Percentiles rank a stretch among this genome's conserved stretches.
phyloP scores from a whole-genome alignment of 2,888 invertebrate species.

The Coelopa pilipes region DNA sequence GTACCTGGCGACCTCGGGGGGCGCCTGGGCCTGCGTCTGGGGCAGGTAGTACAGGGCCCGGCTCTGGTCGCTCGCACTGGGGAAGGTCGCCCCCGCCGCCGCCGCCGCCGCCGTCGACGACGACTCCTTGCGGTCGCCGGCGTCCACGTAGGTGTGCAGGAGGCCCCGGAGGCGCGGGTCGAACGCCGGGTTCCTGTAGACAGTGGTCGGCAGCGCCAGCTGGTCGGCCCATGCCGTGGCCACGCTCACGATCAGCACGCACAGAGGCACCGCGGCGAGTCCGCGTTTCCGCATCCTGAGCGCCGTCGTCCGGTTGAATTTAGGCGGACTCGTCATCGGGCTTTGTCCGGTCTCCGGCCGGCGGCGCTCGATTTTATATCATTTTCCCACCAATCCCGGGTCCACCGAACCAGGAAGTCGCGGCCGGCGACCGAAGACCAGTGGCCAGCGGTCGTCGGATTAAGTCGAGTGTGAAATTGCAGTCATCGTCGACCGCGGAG shows the following conservation, averaged over 20 bases:
- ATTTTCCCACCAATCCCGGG: too few species aligned
- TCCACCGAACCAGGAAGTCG: slow-evolving; percentile 10
- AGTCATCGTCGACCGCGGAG: neutral
- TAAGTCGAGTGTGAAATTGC: slow-evolving; percentile 24
- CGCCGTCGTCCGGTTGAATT: neutral
- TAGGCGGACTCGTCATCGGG: neutral
- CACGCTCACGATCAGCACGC: neutral
- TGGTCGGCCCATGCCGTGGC: neutral
- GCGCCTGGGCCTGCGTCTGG: slow-evolving; percentile 46
- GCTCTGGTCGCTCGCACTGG: neutral
- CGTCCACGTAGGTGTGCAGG: too few species aligned
- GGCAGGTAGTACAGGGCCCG: slow-evolving; percentile 46
- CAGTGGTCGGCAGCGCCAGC: neutral
- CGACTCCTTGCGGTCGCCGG: too few species aligned
- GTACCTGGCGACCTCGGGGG: slow-evolving; percentile 51
- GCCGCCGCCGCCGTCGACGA: neutral
- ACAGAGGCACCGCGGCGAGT: too few species aligned
- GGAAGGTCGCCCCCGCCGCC: too few species aligned
- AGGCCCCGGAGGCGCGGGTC: too few species aligned
- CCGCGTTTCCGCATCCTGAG: too few species aligned
- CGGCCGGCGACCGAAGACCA: neutral
- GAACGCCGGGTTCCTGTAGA: too few species aligned
- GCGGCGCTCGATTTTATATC: slow-evolving; percentile 11
- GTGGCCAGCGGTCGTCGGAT: neutral
- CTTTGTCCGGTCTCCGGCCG: neutral